phyloP scores from a whole-genome alignment of 2,888 invertebrate species.

The Desoria tigrina region DNA sequence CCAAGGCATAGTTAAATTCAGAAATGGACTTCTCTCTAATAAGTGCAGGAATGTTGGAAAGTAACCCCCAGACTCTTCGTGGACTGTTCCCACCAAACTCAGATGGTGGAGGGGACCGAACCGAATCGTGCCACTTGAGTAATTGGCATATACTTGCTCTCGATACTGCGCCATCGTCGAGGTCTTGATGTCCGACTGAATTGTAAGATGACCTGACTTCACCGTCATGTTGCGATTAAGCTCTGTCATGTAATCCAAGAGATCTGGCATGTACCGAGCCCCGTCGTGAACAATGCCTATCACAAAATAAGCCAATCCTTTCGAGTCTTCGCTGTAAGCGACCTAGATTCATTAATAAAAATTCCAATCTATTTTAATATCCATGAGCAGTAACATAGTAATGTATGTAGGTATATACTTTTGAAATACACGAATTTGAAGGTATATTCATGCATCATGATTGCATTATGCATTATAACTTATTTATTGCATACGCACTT shows the following conservation, averaged over 20 bases:
- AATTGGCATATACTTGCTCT: constrained; percentile 78
- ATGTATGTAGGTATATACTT: too few relatives aligned
- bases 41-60: constrained; percentile 86
- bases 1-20: constrained; percentile 94
- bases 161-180: constrained; percentile 83
- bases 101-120: constrained; percentile 94
- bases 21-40: constrained; percentile 80
- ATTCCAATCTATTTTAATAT: too few relatives aligned
- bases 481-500: too few relatives aligned
- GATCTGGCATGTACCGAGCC: constrained; percentile 82
- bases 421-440: too few relatives aligned
- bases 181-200: constrained; percentile 91
- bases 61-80: constrained; percentile 94
- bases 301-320: constrained; percentile 85
- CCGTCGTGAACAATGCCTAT: constrained; percentile 95
- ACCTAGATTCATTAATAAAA: constrained; percentile 37
- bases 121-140: constrained; percentile 87
- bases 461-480: too few relatives aligned
- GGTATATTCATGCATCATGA: too few relatives aligned
- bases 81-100: constrained; percentile 92
- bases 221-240: constrained; percentile 82
- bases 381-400: too few relatives aligned
- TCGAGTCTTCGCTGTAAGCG: constrained; percentile 78
- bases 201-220: constrained; percentile 85
- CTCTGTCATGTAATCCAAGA: constrained; percentile 83